Evolutionary conservation across 2,113 vertebrate species (phyloP).

Genomic region (Formicarius rufipectus): DNA sequence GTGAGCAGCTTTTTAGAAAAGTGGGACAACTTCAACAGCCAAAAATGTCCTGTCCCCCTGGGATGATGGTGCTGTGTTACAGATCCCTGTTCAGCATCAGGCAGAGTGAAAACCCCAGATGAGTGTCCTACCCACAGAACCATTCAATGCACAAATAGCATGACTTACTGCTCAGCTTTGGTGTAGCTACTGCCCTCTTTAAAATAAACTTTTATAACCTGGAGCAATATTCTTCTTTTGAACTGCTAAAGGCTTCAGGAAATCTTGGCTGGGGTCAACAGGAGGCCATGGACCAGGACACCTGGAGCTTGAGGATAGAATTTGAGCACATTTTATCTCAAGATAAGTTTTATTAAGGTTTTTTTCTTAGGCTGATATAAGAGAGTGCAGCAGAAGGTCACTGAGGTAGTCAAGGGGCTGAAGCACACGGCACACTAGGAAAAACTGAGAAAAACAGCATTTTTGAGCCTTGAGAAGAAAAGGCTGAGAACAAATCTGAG

Average conservation of each 20-base stretch:
- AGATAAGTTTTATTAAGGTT: not conserved
- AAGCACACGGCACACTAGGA: not conserved
- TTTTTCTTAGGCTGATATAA: not conserved
- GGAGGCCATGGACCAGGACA: not conserved
- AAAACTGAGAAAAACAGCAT: not conserved
- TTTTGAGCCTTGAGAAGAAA: not conserved
- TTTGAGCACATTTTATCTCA: not conserved
- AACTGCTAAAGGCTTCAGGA: not conserved
- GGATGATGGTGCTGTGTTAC: not conserved
- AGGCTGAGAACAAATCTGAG: not conserved
- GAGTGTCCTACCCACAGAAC: not conserved
- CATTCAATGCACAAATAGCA: not conserved
- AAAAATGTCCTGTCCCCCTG: not conserved
- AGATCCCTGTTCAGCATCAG: not conserved
- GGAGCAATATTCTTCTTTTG: not conserved
- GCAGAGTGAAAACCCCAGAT: not conserved
- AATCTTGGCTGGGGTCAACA: not conserved
- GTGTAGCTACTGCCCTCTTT: not conserved
- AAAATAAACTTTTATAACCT: not conserved
- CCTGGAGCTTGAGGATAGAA: not conserved
- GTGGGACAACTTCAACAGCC: not conserved
- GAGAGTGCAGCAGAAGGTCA: not conserved
- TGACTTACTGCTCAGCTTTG: rapidly evolving
- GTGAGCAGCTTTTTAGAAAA: not conserved
- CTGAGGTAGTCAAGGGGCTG: not conserved